A percentile compares a stretch with the other conserved stretches of the same genome.
Conservation (phyloP, 1,140 invertebrate genomes). For the Drosophila pachea region DNA sequence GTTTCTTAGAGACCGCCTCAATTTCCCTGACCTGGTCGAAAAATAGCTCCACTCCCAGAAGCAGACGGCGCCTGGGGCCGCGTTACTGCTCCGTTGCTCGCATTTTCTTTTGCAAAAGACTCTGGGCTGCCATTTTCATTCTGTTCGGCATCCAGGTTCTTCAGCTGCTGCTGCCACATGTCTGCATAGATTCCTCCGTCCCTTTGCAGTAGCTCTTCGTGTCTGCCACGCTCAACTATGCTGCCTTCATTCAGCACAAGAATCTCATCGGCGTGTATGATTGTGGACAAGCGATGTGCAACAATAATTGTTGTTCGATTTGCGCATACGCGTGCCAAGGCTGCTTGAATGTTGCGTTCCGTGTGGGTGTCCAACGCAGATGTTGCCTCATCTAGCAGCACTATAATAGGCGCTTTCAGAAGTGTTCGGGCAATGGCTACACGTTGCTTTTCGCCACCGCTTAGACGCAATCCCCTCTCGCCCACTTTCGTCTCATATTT, state of each 20-base stretch:
- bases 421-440: constrained; percentile 94
- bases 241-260: constrained; percentile 92
- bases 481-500: constrained; percentile 92
- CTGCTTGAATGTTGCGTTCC: constrained; percentile 90
- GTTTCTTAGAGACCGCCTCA: constrained; percentile 47
- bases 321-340: constrained; percentile 86
- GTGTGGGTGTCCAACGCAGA: constrained; percentile 91
- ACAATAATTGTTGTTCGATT: constrained; percentile 95
- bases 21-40: constrained; percentile 65
- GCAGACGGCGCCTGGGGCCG: neutral
- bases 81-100: constrained; percentile 1
- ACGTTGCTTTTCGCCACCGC: constrained; percentile 95
- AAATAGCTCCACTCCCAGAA: constrained; percentile 27
- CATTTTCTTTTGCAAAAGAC: constrained; percentile 1
- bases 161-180: constrained; percentile 94
- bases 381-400: constrained; percentile 94
- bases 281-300: constrained; percentile 94
- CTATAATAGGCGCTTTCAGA: constrained; percentile 91
- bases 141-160: constrained; percentile 80
- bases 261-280: constrained; percentile 96
- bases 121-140: constrained; percentile 32
- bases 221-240: constrained; percentile 94
- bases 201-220: constrained; percentile 86
- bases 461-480: constrained; percentile 88
- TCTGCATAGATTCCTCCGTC: constrained; percentile 86